These are phyloP conservation scores for Dasypolia templi DNA, from an alignment of 2,888 invertebrate species.

Conservation along the genomic window DNA sequence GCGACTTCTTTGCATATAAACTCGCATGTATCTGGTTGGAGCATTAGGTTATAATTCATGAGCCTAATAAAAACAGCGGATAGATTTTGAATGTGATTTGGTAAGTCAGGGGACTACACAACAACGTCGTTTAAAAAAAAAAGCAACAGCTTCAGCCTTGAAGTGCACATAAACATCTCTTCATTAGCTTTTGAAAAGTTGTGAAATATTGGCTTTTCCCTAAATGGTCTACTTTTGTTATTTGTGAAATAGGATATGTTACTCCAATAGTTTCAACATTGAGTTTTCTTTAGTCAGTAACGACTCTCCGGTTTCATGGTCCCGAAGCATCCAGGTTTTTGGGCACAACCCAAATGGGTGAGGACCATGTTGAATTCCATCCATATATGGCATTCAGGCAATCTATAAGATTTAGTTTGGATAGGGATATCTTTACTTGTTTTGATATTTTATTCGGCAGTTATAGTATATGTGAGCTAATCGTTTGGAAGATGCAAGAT, in stretches of 20 bases:
- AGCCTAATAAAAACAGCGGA: no score
- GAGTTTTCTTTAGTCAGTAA: conserved; percentile 1
- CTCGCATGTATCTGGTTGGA: no score
- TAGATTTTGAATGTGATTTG: not conserved
- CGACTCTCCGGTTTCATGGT: not conserved
- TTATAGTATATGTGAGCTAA: not conserved
- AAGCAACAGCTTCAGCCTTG: not conserved
- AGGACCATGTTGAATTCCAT: not conserved
- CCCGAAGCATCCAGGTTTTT: not conserved
- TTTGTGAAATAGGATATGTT: conserved; percentile 3
- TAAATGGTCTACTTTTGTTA: not conserved
- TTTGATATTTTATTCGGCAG: not conserved
- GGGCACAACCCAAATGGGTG: conserved; percentile 2
- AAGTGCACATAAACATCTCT: not conserved
- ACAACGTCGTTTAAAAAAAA: not conserved
- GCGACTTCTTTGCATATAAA: no score
- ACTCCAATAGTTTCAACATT: not conserved
- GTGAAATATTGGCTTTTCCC: conserved; percentile 4
- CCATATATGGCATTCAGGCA: no score
- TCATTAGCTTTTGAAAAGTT: not conserved
- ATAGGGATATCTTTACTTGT: not conserved
- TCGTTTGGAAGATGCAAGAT: not conserved
- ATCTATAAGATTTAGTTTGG: not conserved
- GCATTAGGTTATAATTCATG: no score
- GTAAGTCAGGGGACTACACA: not conserved